Percentiles rank a stretch among this genome's conserved stretches.
Conservation (phyloP, 2,113 vertebrate genomes). For the Aramus guarauna region DNA sequence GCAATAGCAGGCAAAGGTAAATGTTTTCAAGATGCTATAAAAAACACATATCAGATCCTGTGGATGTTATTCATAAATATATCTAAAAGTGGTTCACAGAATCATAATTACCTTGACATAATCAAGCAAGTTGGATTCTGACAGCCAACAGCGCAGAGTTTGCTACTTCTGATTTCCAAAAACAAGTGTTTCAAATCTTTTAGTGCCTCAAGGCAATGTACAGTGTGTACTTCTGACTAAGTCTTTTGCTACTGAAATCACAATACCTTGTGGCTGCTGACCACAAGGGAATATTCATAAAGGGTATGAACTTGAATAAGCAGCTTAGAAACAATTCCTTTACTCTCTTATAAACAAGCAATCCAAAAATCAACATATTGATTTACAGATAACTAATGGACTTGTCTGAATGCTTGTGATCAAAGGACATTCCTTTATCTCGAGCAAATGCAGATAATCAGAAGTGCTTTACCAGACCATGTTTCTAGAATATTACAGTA, state of each 20-base stretch:
- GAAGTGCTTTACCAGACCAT: not conserved
- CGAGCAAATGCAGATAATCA: not conserved
- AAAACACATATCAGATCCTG: not conserved
- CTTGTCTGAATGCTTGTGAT: not conserved
- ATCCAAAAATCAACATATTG: conserved; percentile 28
- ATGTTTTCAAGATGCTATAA: not conserved
- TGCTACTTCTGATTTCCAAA: not conserved
- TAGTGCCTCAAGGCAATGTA: not conserved
- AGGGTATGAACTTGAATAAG: not conserved
- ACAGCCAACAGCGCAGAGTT: not conserved
- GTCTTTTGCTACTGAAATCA: not conserved
- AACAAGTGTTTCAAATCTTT: not conserved
- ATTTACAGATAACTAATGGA: conserved; percentile 29
- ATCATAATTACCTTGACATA: not conserved
- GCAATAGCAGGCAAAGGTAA: not conserved
- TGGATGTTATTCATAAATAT: not conserved
- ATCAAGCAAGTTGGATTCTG: not conserved
- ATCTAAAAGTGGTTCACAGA: not conserved
- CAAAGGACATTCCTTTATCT: not conserved
- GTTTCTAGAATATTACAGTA: not conserved
- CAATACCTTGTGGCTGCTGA: not conserved
- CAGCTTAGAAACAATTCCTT: not conserved
- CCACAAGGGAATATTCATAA: not conserved
- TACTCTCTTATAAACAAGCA: conserved; percentile 17
- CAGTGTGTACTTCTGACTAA: not conserved